Evolutionary conservation across 1,140 invertebrate genomes (phyloP), one percentile per base, ranked within the genome.

Genomic region (Philopotamus ludificatus): DNA sequence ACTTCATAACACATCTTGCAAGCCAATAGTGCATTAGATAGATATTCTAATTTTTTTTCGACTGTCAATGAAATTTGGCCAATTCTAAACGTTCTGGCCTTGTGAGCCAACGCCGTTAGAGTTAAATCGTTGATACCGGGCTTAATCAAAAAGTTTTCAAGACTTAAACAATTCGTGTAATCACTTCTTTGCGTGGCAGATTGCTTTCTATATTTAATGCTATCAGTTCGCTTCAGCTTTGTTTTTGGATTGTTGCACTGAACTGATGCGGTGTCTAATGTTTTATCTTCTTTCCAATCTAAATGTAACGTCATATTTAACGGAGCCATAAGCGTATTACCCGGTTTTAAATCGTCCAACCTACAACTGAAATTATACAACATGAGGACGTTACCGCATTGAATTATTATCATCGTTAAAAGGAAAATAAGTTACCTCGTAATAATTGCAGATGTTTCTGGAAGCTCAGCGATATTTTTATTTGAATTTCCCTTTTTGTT

Each of bases 201-300:
- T 1, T 81, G 79, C 77, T 85, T 85, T 63, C 83, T 77, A 65
- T 84, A 83, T 72, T 85, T 85, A 18, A 76, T 76, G 66, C 84
- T 83, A 67, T 87, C 82, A 26, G 86, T 78, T 58, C 85, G 67
- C 74, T 81, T 82, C 57, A 88, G 76, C 53, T 77, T 85, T 1
- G 74, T 74, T 81, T 77, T 82, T 18, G 76, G 80, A 74, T 81
- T 85, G 72, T 77, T 83, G 72, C 82, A 87, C 22, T 83, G 85
- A 18, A 87, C 83, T 44, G 83, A 85, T 0, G 86, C 87, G 60
- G 84, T 84, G 60, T 84, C 85, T 3, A 92, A 74, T 58, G 85
- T 88, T 72, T 87, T 90, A 73, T 94, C 90, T 73, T 93, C 86
- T 73, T 91, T 89, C 68, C 88, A 89, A 71, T 92, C 88, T 23